Evolutionary conservation across 2,113 vertebrate species (phyloP), one percentile per base, ranked within the genome.

Genomic region (Amblyopsis rosae): DNA sequence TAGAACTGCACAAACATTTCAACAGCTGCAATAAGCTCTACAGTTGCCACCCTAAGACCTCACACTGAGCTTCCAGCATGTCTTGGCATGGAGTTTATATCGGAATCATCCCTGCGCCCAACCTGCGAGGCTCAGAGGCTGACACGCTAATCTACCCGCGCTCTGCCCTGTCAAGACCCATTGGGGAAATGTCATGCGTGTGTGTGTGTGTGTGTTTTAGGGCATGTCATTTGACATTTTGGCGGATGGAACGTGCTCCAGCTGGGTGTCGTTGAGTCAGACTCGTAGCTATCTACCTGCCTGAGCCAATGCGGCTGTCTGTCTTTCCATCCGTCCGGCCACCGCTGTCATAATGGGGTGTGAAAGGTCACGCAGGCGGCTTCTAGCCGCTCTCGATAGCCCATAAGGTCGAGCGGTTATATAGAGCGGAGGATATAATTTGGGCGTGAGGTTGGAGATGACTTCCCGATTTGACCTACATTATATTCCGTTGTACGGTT

Each of bases 141-240:
- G 17, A n/a, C 51, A 12, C 4, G 9, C 50, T 71, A 53, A 75
- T 80, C 73, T 75, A 55, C 60, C 13, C 45, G 19, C 80, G 76
- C 59, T 64, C 60, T 16, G 45, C 71, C 62, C 59, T 41, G 45
- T 63, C 62, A 48, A 56, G 61, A 66, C 71, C 58, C 46, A 6
- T 45, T 6, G 1, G 13, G 63, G 67, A 82, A 83, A 82, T 85
- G 76, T 82, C 84, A 80, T 51, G 13, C 35, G 35, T 6, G 50
- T 65, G 58, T 65, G 63, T 54, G 67, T 60, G 70, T 60, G 35
- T 61, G 62, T 62, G 32, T 41, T 45, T 45, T 48, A 1, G 51
- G 56, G 53, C 70, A 58, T 67, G 71, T 72, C 71, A 41, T 80
- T 69, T 80, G 80, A 86, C 73, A 87, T 88, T 88, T 85, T 69